phyloP scores from a whole-genome alignment of 2,113 vertebrate genomes.

The Microcebus tavaratra region DNA sequence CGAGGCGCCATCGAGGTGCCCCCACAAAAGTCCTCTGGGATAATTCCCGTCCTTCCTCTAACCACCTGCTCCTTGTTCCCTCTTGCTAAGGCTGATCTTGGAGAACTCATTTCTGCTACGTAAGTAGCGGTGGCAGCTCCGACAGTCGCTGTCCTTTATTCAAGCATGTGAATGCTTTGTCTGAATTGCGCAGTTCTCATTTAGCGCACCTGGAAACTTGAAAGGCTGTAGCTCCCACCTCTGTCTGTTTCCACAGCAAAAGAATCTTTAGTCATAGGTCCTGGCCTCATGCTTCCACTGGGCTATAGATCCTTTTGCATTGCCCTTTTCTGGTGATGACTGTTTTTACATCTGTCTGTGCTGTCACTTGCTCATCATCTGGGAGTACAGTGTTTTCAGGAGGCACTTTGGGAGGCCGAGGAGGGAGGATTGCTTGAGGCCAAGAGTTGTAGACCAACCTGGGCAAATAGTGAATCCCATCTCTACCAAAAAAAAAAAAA shows the following conservation, averaged over 20 bases:
- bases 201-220: constrained; percentile 76
- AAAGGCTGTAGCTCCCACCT: neutral
- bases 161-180: constrained; percentile 79
- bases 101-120: constrained; percentile 83
- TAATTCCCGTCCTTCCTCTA: constrained; percentile 34
- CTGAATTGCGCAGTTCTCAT: constrained; percentile 82
- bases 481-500: too few relatives aligned
- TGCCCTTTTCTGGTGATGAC: neutral
- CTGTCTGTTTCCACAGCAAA: neutral
- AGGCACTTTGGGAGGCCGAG: too few relatives aligned
- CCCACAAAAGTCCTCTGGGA: neutral
- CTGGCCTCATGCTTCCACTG: neutral
- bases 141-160: constrained; percentile 80
- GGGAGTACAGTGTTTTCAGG: neutral
- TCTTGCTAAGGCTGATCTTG: constrained; percentile 73
- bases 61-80: neutral
- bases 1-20: too few relatives aligned
- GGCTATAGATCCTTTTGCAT: neutral
- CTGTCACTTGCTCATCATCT: constrained; percentile 61
- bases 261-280: neutral
- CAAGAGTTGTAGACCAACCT: too few relatives aligned
- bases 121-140: constrained; percentile 80
- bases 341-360: neutral
- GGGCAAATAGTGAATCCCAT: too few relatives aligned
- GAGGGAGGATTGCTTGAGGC: too few relatives aligned